A percentile compares a stretch with the other conserved stretches of the same genome.
These are phyloP conservation scores for Cyanocitta stelleri DNA, from an alignment of 2,113 vertebrate species.

Conservation along the genomic window DNA sequence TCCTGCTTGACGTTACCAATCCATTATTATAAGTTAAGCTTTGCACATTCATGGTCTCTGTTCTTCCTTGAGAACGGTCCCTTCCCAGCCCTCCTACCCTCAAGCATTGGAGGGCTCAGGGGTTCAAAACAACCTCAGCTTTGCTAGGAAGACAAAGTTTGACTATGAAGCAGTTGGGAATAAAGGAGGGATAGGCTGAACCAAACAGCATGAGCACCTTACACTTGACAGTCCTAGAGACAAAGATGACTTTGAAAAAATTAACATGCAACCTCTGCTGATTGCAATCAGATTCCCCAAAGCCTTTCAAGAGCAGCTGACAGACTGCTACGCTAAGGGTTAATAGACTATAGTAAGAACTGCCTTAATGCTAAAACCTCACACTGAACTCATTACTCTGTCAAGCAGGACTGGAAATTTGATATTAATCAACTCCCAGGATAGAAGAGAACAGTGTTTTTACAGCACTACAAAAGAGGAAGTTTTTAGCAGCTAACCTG, in stretches of 20 bases:
- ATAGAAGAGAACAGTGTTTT: neutral
- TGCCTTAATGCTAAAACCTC: neutral
- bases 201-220: neutral
- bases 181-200: neutral
- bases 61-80: neutral
- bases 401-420: neutral
- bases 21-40: neutral
- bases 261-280: neutral
- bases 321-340: neutral
- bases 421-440: neutral
- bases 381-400: neutral
- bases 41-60: neutral
- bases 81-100: neutral
- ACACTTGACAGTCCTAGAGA: neutral
- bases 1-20: neutral
- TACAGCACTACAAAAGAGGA: neutral
- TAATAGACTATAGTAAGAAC: neutral
- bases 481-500: neutral
- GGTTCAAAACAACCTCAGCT: neutral
- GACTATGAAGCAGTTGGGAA: neutral
- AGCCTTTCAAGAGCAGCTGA: neutral
- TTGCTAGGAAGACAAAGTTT: neutral
- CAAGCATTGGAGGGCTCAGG: accelerated
- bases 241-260: neutral
- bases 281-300: neutral